Evolutionary conservation across 2,797 vertebrate species (phyloP).

Genomic region (Lepus townsendii): DNA sequence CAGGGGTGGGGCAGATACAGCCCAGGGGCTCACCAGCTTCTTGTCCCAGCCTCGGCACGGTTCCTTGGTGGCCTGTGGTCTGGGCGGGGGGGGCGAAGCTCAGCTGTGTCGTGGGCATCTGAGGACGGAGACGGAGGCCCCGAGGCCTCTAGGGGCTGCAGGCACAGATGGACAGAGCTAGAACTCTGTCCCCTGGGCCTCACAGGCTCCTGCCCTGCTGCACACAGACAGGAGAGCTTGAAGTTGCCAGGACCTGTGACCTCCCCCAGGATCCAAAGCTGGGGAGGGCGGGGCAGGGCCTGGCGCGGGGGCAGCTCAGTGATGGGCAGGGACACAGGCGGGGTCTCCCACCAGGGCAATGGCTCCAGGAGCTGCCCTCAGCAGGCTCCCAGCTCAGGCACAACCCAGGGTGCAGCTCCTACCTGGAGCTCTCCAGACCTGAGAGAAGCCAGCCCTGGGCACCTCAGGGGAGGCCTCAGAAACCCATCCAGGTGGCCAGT

Average conservation of each 20-base stretch:
- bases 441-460: no score
- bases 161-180: conserved; percentile 36
- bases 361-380: no score
- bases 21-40: conserved; percentile 90
- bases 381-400: no score
- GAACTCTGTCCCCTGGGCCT: not conserved
- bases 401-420: no score
- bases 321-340: no score
- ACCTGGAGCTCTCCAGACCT: no score
- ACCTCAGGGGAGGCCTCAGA: no score
- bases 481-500: no score
- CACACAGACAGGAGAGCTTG: not conserved
- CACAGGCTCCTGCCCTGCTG: not conserved
- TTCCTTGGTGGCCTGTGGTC: conserved; percentile 89
- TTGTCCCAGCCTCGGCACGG: conserved; percentile 94
- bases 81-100: conserved; percentile 95
- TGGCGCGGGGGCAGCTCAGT: not conserved
- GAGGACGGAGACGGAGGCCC: conserved; percentile 89
- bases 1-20: not conserved
- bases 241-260: not conserved
- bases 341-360: no score
- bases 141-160: conserved; percentile 89
- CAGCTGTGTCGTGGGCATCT: conserved; percentile 96
- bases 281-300: no score
- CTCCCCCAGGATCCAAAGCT: not conserved